Base-by-base conservation (phyloP, 2,113 vertebrate genomes). In the Salvator merianae region DNA sequence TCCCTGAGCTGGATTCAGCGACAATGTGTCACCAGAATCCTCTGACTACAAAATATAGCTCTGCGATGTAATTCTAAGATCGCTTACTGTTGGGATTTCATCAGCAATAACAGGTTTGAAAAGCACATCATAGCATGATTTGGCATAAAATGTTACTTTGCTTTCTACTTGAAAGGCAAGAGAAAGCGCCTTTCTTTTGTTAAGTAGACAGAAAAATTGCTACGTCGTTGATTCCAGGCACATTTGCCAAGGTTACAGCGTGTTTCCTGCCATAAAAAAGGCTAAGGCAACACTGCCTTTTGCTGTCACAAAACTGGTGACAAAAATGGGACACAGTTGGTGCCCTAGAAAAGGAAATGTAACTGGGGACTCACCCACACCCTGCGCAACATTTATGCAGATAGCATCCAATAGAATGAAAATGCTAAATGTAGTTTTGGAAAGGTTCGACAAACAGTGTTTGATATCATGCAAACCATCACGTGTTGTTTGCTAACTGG, bases 21-120 rank as follows among this genome's bases (percentile, higher is more conserved):
- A 18, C 30, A 26, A 66, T 66, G 26, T 80, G 55, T 65, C 72
- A 83, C 72, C 72, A 83, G 38, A 83, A 83, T 30, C 28, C 70
- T 63, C 26, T 2, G 2, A 82, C 7, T 53, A 40, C 72, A 83
- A 83, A 83, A 68, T 50, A 74, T n/a, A 82, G 36, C 36, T 32
- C 72, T 62, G 53, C 47, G 59, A 47, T 34, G 55, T 36, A 72
- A 62, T 62, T 53, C 69, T 73, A 36, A 63, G 20, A 63, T 40
- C 22, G 55, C 22, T 47, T 40, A 47, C 38, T 26, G 69, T 38
- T 71, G 69, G 16, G 20, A 38, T 20, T 36, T 38, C 38, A 9
- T 59, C 30, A 78, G 55, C 30, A n/a, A n/a, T 40, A 63, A 63
- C 13, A 38, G 55, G 55, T 40, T 79, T 32, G 26, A 79, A 40